Evolutionary conservation across 2,113 vertebrate genomes (phyloP).

Genomic region (Polypterus bichir): DNA sequence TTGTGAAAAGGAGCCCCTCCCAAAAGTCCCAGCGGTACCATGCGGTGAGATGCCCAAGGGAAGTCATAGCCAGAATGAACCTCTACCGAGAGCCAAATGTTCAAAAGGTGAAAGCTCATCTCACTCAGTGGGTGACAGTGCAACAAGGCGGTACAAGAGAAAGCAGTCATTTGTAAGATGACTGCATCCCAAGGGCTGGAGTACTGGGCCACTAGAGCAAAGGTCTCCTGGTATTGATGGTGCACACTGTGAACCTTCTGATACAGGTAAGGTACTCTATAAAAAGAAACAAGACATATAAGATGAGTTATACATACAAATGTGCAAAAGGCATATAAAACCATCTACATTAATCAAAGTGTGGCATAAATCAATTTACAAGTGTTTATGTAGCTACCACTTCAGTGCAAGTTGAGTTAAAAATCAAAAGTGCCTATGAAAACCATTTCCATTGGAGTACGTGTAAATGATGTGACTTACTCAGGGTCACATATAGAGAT

Average conservation of each 20-base stretch:
- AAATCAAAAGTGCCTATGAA: too few relatives aligned
- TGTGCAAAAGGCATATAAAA: too few relatives aligned
- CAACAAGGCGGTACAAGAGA: constrained; percentile 33
- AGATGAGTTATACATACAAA: too few relatives aligned
- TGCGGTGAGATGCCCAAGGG: constrained; percentile 43
- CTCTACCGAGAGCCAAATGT: constrained; percentile 58
- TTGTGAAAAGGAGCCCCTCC: constrained; percentile 53
- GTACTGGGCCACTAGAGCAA: constrained; percentile 53
- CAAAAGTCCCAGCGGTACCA: constrained; percentile 39
- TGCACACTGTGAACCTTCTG: constrained; percentile 41
- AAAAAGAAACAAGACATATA: neutral
- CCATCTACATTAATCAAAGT: too few relatives aligned
- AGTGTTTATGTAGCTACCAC: too few relatives aligned
- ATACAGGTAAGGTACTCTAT: constrained; percentile 46
- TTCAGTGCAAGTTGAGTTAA: too few relatives aligned
- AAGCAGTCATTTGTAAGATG: constrained; percentile 44
- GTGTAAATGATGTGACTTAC: too few relatives aligned
- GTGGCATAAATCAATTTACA: too few relatives aligned
- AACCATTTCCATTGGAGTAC: too few relatives aligned
- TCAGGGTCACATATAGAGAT: too few relatives aligned
- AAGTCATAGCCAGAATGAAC: constrained; percentile 61
- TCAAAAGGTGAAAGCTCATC: constrained; percentile 47
- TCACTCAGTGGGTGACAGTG: constrained; percentile 54
- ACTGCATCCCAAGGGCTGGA: constrained; percentile 42
- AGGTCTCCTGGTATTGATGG: constrained; percentile 39